Evolutionary conservation across 2,888 invertebrate species (phyloP).

Genomic region (Hofmannophila pseudospretella): DNA sequence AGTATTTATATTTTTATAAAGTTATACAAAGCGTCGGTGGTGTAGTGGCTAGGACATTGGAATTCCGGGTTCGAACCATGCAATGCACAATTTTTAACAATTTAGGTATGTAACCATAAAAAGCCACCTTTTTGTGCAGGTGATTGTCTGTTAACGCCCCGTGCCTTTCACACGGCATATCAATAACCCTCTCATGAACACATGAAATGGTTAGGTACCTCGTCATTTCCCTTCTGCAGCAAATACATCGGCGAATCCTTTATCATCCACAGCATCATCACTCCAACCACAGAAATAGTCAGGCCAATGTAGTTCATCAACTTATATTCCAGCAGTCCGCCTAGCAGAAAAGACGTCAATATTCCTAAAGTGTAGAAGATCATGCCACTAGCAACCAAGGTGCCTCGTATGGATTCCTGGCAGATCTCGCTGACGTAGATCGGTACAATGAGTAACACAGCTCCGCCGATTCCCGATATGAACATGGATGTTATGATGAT

Average conservation of each 20-base stretch:
- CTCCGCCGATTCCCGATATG: slow-evolving; percentile 42
- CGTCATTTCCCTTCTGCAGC: slow-evolving; percentile 45
- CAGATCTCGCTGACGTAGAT: slow-evolving; percentile 52
- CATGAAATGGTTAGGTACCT: too few species aligned
- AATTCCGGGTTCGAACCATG: too few species aligned
- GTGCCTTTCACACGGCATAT: too few species aligned
- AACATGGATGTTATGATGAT: slow-evolving; percentile 40
- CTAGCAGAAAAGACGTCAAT: slow-evolving; percentile 46
- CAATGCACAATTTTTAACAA: too few species aligned
- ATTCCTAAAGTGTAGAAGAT: slow-evolving; percentile 46
- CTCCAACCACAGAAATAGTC: slow-evolving; percentile 26
- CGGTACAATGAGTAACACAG: slow-evolving; percentile 34
- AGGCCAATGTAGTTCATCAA: slow-evolving; percentile 42
- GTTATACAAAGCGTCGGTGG: too few species aligned
- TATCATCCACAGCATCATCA: slow-evolving; percentile 27
- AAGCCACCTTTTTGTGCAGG: too few species aligned
- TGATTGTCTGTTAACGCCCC: too few species aligned
- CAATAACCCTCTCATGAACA: too few species aligned
- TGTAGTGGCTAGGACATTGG: too few species aligned
- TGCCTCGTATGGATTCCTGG: slow-evolving; percentile 51
- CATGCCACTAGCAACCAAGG: slow-evolving; percentile 42
- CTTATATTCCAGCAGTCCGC: slow-evolving; percentile 43
- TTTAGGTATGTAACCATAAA: too few species aligned
- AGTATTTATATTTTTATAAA: too few species aligned
- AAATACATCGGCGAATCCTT: slow-evolving; percentile 50